Conservation (phyloP, 2,888 invertebrate genomes). For the Lasioglossum morio region DNA sequence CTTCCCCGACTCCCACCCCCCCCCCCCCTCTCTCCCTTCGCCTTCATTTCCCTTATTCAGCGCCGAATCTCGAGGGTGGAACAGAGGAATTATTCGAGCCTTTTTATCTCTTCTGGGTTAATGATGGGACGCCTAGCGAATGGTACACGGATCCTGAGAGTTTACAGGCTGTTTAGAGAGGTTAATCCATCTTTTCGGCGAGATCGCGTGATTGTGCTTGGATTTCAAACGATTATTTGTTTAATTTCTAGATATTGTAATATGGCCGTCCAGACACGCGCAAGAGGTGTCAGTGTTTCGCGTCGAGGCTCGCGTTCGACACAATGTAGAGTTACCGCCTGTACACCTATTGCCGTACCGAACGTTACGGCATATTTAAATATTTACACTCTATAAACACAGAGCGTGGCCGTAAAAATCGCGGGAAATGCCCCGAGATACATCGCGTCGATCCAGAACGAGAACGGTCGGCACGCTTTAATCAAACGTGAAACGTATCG, state of each 20-base stretch:
- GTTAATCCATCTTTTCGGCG: not conserved
- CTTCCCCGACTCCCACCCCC: not conserved
- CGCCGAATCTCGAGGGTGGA: not conserved
- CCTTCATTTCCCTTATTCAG: not conserved
- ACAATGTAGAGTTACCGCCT: constrained; percentile 40
- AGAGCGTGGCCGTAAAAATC: constrained; percentile 58
- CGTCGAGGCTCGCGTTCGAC: too few relatives aligned
- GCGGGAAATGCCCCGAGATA: constrained; percentile 46
- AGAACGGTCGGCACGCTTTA: constrained; percentile 28
- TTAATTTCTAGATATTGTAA: not conserved
- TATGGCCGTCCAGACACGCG: not conserved
- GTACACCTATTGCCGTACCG: constrained; percentile 29
- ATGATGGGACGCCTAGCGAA: not conserved
- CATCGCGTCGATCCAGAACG: constrained; percentile 20
- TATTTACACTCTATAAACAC: constrained; percentile 69
- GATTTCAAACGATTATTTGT: not conserved
- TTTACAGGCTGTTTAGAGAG: not conserved
- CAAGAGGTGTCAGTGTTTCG: not conserved
- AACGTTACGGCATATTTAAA: constrained; percentile 67
- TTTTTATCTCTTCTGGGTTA: not conserved
- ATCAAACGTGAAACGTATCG: constrained; percentile 27
- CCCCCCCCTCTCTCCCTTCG: not conserved
- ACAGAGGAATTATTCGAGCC: not conserved
- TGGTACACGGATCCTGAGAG: not conserved
- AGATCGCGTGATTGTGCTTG: too few relatives aligned